Conservation (phyloP, 2,888 invertebrate genomes). For the Dione vanillae region DNA sequence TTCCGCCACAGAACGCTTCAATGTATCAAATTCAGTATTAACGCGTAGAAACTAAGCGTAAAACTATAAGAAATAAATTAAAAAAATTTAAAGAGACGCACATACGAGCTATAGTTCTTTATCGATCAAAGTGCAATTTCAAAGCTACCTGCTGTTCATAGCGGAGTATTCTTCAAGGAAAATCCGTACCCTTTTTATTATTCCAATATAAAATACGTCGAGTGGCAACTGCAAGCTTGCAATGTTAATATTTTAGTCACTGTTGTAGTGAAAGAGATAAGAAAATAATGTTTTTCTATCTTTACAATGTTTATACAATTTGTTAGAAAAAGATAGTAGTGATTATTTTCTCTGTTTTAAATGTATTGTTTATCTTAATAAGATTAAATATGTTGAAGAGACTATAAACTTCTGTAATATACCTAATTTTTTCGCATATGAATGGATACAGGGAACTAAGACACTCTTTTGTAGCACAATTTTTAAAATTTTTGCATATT, state of each 20-base stretch:
- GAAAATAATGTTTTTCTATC: neutral
- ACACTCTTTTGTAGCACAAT: too few relatives aligned
- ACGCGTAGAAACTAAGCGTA: too few relatives aligned
- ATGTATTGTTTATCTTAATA: too few relatives aligned
- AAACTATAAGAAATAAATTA: neutral
- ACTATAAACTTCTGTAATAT: too few relatives aligned
- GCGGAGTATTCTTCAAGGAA: conserved; percentile 10
- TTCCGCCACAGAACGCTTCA: too few relatives aligned
- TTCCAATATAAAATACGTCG: conserved; percentile 8
- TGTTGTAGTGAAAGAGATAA: neutral
- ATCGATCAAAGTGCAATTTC: conserved; percentile 15
- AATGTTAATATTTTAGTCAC: conserved; percentile 12
- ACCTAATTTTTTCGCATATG: too few relatives aligned
- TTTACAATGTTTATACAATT: neutral
- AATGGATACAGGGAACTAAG: too few relatives aligned
- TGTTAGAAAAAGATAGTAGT: too few relatives aligned
- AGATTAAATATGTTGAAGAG: too few relatives aligned
- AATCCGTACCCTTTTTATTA: conserved; percentile 10
- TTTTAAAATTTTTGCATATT: too few relatives aligned
- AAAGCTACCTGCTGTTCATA: conserved; percentile 6
- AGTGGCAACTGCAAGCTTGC: conserved; percentile 12
- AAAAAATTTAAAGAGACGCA: neutral
- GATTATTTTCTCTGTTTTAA: too few relatives aligned
- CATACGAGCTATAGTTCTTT: neutral
- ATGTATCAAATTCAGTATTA: too few relatives aligned